These are phyloP conservation scores for Mellivora capensis DNA, from an alignment of 2,113 vertebrate species.

Conservation along the genomic window DNA sequence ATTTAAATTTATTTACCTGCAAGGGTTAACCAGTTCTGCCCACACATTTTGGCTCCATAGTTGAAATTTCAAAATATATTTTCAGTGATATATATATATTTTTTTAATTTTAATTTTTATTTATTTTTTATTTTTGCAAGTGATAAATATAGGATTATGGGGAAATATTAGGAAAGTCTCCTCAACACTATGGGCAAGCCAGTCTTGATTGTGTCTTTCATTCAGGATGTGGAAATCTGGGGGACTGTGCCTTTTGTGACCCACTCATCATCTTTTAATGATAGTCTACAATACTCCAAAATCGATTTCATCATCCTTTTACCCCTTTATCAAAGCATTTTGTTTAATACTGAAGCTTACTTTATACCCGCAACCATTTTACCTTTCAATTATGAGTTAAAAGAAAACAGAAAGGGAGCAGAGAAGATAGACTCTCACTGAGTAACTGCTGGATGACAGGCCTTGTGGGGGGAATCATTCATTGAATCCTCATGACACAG, in stretches of 20 bases:
- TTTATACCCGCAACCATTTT: background rate
- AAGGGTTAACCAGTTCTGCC: background rate
- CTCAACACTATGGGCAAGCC: background rate
- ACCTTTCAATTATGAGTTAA: background rate
- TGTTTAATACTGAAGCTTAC: background rate
- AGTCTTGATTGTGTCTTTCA: background rate
- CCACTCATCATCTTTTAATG: background rate
- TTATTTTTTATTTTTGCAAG: background rate
- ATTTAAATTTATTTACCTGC: background rate
- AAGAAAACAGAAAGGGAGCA: background rate
- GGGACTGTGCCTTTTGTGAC: background rate
- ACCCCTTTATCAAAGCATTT: background rate
- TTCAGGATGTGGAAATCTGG: background rate
- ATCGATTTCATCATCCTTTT: background rate
- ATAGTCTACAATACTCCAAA: background rate
- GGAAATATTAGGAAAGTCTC: background rate
- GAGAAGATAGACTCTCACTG: background rate
- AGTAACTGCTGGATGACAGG: background rate
- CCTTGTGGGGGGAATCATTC: background rate
- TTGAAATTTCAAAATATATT: slow-evolving; percentile 21
- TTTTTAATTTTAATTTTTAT: no score
- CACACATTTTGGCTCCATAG: background rate
- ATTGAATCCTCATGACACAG: background rate
- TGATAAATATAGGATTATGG: background rate
- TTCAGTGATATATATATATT: background rate